phyloP scores from a whole-genome alignment of 2,113 vertebrate genomes.

The Riparia riparia region DNA sequence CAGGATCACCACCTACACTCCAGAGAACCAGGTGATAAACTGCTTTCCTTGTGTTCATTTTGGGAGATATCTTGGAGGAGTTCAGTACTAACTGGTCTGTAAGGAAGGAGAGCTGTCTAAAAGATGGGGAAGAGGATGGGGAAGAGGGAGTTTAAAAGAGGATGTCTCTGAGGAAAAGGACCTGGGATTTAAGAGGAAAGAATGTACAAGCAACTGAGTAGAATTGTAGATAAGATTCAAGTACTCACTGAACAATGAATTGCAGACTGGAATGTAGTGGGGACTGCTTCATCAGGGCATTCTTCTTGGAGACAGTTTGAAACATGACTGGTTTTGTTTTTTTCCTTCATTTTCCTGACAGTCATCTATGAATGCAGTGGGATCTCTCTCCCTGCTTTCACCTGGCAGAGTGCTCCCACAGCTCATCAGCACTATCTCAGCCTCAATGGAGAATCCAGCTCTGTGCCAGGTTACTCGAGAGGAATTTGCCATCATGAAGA shows the following conservation, averaged over 20 bases:
- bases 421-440: slow-evolving; percentile 83
- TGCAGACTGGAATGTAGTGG: background rate
- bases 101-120: background rate
- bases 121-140: background rate
- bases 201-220: background rate
- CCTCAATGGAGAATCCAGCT: slow-evolving; percentile 82
- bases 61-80: background rate
- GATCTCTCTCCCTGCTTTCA: slow-evolving; percentile 86
- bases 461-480: slow-evolving; percentile 88
- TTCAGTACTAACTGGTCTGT: background rate
- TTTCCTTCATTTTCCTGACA: slow-evolving; percentile 77
- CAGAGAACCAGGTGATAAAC: slow-evolving; percentile 81
- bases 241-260: background rate
- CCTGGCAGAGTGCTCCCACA: slow-evolving; percentile 86
- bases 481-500: slow-evolving; percentile 93
- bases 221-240: background rate
- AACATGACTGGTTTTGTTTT: background rate
- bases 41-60: background rate
- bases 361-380: slow-evolving; percentile 87
- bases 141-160: background rate
- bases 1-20: slow-evolving; percentile 78
- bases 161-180: background rate
- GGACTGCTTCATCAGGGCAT: background rate
- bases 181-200: background rate
- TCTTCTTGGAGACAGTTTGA: background rate